These are phyloP conservation scores for Anoplolepis gracilipes DNA, from an alignment of 1,140 invertebrate species.

Conservation along the genomic window DNA sequence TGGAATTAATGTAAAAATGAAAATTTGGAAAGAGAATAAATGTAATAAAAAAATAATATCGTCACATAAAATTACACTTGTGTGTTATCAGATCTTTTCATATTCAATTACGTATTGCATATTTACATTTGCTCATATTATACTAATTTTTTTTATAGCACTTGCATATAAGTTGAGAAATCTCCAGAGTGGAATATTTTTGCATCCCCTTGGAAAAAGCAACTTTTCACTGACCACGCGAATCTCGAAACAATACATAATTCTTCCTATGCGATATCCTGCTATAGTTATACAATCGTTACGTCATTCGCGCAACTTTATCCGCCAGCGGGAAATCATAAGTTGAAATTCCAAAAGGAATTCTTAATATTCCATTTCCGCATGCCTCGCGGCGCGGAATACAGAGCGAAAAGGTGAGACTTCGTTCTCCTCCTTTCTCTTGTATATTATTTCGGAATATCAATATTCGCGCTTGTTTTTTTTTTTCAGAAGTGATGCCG, in stretches of 20 bases:
- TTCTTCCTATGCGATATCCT: conserved; percentile 1
- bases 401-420: conserved; percentile 49
- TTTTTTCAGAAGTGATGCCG: background rate
- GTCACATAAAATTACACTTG: too few relatives aligned
- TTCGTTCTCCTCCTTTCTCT: conserved; percentile 28
- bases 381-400: conserved; percentile 40
- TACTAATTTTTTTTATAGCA: background rate
- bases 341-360: conserved; percentile 58
- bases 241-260: conserved; percentile 27
- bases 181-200: conserved; percentile 17
- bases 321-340: conserved; percentile 56
- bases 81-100: too few relatives aligned
- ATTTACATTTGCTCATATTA: too few relatives aligned
- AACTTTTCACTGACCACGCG: background rate
- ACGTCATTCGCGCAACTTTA: conserved; percentile 36
- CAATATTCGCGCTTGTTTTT: conserved; percentile 40
- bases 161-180: background rate
- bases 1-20: too few relatives aligned
- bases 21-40: too few relatives aligned
- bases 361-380: conserved; percentile 60
- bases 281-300: conserved; percentile 57
- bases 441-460: conserved; percentile 47
- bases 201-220: background rate
- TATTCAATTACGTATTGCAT: too few relatives aligned
- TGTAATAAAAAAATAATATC: too few relatives aligned